A percentile compares a stretch with the other conserved stretches of the same genome.
Evolutionary conservation across 2,113 vertebrate genomes (phyloP).

Genomic region (Shinisaurus crocodilurus): DNA sequence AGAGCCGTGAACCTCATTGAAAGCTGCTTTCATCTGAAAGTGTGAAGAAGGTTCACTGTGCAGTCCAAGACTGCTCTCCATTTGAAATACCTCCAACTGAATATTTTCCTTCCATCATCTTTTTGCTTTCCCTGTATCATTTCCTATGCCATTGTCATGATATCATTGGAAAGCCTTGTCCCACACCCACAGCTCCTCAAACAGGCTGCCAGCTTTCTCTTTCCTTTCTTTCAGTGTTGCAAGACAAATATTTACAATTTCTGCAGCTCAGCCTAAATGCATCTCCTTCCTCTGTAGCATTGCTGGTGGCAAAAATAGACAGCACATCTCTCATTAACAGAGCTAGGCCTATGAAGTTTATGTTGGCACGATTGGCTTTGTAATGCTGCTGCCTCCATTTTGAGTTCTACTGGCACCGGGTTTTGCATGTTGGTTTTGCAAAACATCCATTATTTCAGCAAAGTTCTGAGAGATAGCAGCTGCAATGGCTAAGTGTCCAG

Average conservation of each 20-base stretch:
- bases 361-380: background rate
- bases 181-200: background rate
- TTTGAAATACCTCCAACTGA: background rate
- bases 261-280: background rate
- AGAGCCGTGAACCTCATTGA: background rate
- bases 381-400: background rate
- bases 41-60: background rate
- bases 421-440: background rate
- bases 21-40: background rate
- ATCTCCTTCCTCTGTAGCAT: background rate
- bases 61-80: background rate
- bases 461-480: too few species aligned
- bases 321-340: background rate
- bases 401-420: background rate
- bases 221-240: background rate
- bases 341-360: background rate
- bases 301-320: background rate
- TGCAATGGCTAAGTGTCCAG: background rate
- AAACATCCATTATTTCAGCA: background rate
- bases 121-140: background rate
- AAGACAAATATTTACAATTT: slow-evolving; percentile 10
- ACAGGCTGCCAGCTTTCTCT: background rate
- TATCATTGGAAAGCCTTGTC: background rate
- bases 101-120: background rate
- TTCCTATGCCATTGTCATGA: background rate